Evolutionary conservation across 1,140 invertebrate genomes (phyloP).

Genomic region (Muscidifurax raptorellus): DNA sequence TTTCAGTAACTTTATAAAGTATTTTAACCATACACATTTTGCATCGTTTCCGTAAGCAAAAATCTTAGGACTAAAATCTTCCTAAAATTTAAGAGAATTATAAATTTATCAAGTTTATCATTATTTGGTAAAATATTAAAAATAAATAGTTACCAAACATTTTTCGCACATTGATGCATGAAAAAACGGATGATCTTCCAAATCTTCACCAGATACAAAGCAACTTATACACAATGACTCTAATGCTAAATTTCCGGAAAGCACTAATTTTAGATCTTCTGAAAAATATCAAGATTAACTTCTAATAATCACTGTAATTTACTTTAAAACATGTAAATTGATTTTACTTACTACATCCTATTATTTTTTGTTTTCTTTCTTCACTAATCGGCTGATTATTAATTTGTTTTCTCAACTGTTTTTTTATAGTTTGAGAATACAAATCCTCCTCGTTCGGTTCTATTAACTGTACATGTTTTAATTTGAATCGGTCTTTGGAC

Average conservation of each 20-base stretch:
- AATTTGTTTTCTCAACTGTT: constrained; percentile 47
- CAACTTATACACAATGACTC: constrained; percentile 65
- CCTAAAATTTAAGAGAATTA: constrained; percentile 56
- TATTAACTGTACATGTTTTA: background rate
- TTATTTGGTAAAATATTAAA: constrained; percentile 1
- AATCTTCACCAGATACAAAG: constrained; percentile 47
- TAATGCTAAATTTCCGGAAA: constrained; percentile 31
- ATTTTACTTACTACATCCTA: constrained; percentile 25
- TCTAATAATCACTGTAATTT: background rate
- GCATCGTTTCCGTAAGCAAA: constrained; percentile 67
- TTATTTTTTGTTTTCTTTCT: constrained; percentile 36
- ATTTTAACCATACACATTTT: constrained; percentile 64
- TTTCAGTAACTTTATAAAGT: constrained; percentile 33
- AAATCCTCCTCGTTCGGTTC: constrained; percentile 19
- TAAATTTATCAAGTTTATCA: constrained; percentile 17
- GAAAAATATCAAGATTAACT: background rate
- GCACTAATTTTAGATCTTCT: constrained; percentile 36
- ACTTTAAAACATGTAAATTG: background rate
- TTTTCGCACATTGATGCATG: constrained; percentile 61
- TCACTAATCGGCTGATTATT: constrained; percentile 32
- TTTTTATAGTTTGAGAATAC: constrained; percentile 47
- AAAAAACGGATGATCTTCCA: constrained; percentile 66
- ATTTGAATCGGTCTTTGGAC: constrained; percentile 38
- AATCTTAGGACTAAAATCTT: constrained; percentile 64
- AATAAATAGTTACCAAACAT: constrained; percentile 62